Percentiles rank a stretch among this genome's conserved stretches.
phyloP scores from a whole-genome alignment of 1,140 invertebrate species.

The Atta cephalotes region DNA sequence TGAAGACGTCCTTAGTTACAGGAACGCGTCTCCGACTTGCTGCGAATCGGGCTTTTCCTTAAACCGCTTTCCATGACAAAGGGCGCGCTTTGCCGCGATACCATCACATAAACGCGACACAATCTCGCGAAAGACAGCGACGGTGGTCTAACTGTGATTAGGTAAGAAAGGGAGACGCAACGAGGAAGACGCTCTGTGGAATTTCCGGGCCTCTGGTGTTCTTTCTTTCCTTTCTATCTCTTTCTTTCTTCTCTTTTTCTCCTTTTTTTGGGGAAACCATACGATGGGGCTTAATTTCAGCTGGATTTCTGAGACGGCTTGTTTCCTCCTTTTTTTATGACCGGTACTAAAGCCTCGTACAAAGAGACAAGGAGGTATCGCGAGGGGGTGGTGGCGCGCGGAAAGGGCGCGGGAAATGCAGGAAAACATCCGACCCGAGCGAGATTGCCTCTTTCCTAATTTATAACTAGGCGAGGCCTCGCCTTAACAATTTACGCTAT shows the following conservation, averaged over 20 bases:
- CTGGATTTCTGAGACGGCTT: conserved; percentile 71
- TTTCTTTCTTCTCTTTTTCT: no score
- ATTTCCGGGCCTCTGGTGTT: neutral
- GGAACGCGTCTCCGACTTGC: conserved; percentile 31
- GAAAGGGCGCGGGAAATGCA: conserved; percentile 47
- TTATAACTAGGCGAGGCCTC: conserved; percentile 80
- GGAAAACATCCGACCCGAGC: conserved; percentile 69
- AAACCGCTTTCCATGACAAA: conserved; percentile 60
- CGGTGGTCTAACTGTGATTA: conserved; percentile 51
- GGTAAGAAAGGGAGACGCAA: conserved; percentile 20
- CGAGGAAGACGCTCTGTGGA: conserved; percentile 6
- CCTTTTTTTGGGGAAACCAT: conserved; percentile 14
- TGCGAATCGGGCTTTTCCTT: conserved; percentile 29
- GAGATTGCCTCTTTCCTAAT: conserved; percentile 82
- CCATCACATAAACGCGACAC: conserved; percentile 36
- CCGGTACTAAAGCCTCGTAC: conserved; percentile 71
- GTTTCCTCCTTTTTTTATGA: conserved; percentile 76
- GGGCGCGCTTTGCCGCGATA: conserved; percentile 42
- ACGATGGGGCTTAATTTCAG: conserved; percentile 79
- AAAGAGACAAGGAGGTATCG: conserved; percentile 40
- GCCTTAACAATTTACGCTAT: conserved; percentile 81
- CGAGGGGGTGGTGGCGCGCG: conserved; percentile 30
- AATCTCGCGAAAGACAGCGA: conserved; percentile 45
- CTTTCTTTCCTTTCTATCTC: neutral
- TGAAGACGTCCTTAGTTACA: conserved; percentile 32